Conservation (phyloP, 2,888 invertebrate species). For the Eilema griseolum region DNA sequence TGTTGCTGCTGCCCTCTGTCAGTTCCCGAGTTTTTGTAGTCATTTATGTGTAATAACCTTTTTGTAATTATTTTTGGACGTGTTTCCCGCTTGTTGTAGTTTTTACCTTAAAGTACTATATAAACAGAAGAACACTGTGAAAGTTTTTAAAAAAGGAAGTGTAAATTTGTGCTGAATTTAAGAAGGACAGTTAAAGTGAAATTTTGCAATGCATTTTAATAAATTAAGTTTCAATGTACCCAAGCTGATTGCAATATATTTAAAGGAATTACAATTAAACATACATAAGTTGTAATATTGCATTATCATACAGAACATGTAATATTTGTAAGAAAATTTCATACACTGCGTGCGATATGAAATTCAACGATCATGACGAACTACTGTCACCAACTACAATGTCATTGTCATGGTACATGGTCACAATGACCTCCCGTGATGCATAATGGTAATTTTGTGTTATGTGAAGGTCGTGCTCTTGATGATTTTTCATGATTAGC, state of each 20-base stretch:
- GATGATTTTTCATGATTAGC: slow-evolving; percentile 1
- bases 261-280: background rate
- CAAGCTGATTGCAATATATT: background rate
- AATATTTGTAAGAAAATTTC: slow-evolving; percentile 6
- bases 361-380: slow-evolving; percentile 30
- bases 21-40: background rate
- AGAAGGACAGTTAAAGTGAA: too few relatives aligned
- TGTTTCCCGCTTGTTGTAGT: too few relatives aligned
- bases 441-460: slow-evolving; percentile 22
- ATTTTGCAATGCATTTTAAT: too few relatives aligned
- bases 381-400: slow-evolving; percentile 32
- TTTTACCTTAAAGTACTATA: too few relatives aligned
- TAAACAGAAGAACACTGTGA: background rate
- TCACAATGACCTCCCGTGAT: slow-evolving; percentile 26
- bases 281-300: background rate
- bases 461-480: slow-evolving; percentile 31
- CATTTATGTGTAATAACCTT: too few relatives aligned
- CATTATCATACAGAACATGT: background rate
- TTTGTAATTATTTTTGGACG: too few relatives aligned
- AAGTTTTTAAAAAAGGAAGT: background rate
- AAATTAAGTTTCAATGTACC: too few relatives aligned
- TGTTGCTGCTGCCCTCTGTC: background rate
- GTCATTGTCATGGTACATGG: slow-evolving; percentile 39
- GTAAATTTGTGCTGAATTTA: too few relatives aligned
- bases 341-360: slow-evolving; percentile 16